phyloP scores from a whole-genome alignment of 2,888 invertebrate genomes.

The Hyposoter dolosus region DNA sequence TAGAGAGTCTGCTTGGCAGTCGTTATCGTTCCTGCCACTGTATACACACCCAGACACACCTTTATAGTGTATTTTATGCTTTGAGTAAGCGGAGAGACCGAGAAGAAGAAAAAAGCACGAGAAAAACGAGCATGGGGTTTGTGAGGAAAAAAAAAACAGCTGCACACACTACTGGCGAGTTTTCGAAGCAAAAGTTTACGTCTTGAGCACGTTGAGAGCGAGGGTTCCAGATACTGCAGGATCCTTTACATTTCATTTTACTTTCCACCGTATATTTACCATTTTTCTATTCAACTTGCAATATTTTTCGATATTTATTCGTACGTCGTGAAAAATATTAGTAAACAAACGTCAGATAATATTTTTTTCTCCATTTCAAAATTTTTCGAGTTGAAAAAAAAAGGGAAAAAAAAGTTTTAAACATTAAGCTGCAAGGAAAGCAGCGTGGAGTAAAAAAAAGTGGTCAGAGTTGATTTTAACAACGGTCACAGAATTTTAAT shows the following conservation, averaged over 20 bases:
- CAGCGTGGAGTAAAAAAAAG: too few species aligned
- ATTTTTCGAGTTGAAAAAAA: too few species aligned
- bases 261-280: not conserved
- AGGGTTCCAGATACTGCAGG: not conserved
- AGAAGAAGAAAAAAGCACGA: not conserved
- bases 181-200: not conserved
- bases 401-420: too few species aligned
- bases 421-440: too few species aligned
- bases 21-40: slow-evolving; percentile 58
- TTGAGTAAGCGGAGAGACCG: slow-evolving; percentile 19
- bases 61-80: slow-evolving; percentile 18
- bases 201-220: not conserved
- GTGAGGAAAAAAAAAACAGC: not conserved
- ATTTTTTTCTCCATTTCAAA: too few species aligned
- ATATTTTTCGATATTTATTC: too few species aligned
- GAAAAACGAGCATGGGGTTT: not conserved
- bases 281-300: not conserved
- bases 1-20: slow-evolving; percentile 46
- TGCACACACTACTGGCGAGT: not conserved
- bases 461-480: too few species aligned
- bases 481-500: not conserved
- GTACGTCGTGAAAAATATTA: too few species aligned
- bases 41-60: slow-evolving; percentile 5
- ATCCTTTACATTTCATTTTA: slow-evolving; percentile 13
- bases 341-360: too few species aligned